Conservation (phyloP, 2,113 vertebrate species). For the Perccottus glenii region DNA sequence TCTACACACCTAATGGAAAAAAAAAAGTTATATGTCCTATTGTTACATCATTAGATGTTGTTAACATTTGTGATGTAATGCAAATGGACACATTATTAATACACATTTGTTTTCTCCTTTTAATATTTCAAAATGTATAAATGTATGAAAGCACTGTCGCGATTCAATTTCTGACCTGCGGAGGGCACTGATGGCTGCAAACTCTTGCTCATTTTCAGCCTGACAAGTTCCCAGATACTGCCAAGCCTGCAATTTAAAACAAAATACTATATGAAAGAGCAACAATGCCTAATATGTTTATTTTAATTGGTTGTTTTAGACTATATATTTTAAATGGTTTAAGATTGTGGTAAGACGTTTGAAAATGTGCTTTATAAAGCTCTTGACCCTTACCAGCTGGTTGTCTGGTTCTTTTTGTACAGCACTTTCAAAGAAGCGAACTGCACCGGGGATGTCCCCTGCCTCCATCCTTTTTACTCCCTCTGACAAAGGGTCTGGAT, state of each 20-base stretch:
- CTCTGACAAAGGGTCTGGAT: conserved; percentile 90
- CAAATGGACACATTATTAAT: no score
- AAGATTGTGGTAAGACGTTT: no score
- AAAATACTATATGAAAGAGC: not conserved
- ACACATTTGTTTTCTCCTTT: no score
- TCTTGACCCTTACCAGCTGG: conserved; percentile 85
- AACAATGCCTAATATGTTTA: no score
- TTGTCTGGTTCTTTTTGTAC: conserved; percentile 92
- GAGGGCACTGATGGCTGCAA: conserved; percentile 95
- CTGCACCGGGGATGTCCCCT: conserved; percentile 94
- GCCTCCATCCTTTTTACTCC: conserved; percentile 87
- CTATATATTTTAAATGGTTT: no score
- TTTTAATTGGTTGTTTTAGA: no score
- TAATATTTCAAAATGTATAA: no score
- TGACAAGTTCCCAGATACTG: conserved; percentile 97
- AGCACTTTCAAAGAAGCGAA: conserved; percentile 93
- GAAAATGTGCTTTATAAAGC: not conserved
- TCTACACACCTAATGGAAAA: conserved; percentile 87
- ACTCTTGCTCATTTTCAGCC: conserved; percentile 97
- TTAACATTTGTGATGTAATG: not conserved
- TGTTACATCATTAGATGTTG: not conserved
- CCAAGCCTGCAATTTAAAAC: conserved; percentile 85
- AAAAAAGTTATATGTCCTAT: not conserved
- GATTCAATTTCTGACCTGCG: conserved; percentile 82
- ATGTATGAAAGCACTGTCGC: no score